phyloP scores from a whole-genome alignment of 2,888 invertebrate species.

The Troilus luridus region DNA sequence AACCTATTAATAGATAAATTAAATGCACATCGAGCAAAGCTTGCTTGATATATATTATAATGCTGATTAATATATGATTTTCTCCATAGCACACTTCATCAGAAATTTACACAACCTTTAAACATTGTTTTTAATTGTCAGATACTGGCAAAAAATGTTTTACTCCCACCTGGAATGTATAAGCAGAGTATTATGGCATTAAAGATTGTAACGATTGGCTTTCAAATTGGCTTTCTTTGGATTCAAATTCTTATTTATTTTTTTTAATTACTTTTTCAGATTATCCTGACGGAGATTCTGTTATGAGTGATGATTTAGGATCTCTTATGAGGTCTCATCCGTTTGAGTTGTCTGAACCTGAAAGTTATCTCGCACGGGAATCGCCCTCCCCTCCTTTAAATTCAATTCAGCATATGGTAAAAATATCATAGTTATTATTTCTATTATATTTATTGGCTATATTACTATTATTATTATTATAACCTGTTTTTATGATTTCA shows the following conservation, averaged over 20 bases:
- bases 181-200: too few relatives aligned
- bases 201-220: background rate
- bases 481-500: background rate
- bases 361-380: conserved; percentile 61
- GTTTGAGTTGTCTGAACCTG: conserved; percentile 61
- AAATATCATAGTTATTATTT: background rate
- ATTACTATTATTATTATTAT: too few relatives aligned
- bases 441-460: too few relatives aligned
- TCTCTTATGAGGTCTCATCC: conserved; percentile 55
- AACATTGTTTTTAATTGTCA: too few relatives aligned
- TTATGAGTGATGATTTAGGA: conserved; percentile 60
- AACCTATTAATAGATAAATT: too few relatives aligned
- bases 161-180: too few relatives aligned
- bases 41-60: too few relatives aligned
- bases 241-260: background rate
- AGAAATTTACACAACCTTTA: too few relatives aligned
- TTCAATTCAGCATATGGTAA: conserved; percentile 59
- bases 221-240: background rate
- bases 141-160: too few relatives aligned
- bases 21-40: too few relatives aligned
- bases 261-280: conserved; percentile 55
- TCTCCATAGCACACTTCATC: too few relatives aligned
- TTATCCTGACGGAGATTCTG: conserved; percentile 63
- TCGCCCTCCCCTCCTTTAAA: conserved; percentile 63
- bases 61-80: too few relatives aligned